A percentile compares a stretch with the other conserved stretches of the same genome.
These are phyloP conservation scores for Odontomachus brunneus DNA, from an alignment of 1,140 invertebrate species.

Conservation along the genomic window DNA sequence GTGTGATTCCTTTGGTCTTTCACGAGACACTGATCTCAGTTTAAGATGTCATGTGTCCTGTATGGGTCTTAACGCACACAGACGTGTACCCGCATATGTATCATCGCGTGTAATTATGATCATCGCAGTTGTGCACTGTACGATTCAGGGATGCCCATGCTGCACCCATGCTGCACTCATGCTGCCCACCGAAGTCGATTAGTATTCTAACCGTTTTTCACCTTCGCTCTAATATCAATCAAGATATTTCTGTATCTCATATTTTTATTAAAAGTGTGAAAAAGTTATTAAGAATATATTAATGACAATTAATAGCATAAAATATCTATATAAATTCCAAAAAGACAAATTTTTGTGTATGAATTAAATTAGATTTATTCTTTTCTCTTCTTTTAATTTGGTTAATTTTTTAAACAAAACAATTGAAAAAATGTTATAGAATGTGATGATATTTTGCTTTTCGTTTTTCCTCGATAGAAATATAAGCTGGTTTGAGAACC, in stretches of 20 bases:
- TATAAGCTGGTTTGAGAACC: slow-evolving; percentile 59
- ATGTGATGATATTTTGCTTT: neutral
- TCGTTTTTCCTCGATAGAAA: neutral
- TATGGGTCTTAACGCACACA: slow-evolving; percentile 58
- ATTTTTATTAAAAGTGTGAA: neutral
- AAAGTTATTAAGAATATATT: neutral
- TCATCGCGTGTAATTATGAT: slow-evolving; percentile 79
- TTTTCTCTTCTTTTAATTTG: too few species aligned
- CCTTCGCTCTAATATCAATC: neutral
- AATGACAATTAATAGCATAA: neutral
- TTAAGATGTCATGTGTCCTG: slow-evolving; percentile 73
- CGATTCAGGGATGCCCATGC: slow-evolving; percentile 61
- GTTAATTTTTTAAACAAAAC: neutral
- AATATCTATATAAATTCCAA: neutral
- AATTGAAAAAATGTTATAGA: neutral
- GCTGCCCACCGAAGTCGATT: neutral
- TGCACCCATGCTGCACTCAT: slow-evolving; percentile 11
- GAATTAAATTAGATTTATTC: neutral
- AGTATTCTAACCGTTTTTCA: neutral
- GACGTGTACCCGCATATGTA: slow-evolving; percentile 69
- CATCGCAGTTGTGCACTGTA: slow-evolving; percentile 68
- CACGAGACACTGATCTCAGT: slow-evolving; percentile 79
- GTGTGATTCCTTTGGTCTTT: slow-evolving; percentile 76
- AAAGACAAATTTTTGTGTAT: neutral
- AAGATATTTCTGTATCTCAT: neutral